These are phyloP conservation scores for Rynchops niger DNA, from an alignment of 2,113 vertebrate species.

Conservation along the genomic window DNA sequence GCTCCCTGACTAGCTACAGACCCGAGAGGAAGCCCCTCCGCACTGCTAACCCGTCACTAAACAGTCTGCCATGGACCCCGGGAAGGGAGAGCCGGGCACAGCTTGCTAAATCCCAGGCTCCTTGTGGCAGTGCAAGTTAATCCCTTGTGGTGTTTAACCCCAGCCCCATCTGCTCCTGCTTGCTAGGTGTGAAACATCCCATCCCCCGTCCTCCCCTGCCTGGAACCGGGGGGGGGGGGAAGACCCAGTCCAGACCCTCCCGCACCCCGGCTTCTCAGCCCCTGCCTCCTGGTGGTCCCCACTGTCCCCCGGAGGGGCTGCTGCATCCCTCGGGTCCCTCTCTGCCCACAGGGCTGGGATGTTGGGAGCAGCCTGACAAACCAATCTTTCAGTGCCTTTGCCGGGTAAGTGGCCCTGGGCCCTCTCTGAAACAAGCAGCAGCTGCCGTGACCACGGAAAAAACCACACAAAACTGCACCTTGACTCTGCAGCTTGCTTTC, in stretches of 20 bases:
- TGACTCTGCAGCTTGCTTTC: not conserved
- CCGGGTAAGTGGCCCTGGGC: not conserved
- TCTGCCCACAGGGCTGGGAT: not conserved
- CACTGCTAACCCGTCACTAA: not conserved
- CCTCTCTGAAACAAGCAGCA: not conserved
- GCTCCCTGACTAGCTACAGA: constrained; percentile 15
- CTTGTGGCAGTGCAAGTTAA: not conserved
- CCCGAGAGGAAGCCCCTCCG: not conserved
- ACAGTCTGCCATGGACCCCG: not conserved
- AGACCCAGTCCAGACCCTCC: not conserved
- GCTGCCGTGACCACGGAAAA: not conserved
- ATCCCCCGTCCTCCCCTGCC: not conserved
- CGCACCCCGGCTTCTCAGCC: rapidly evolving
- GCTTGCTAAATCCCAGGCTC: not conserved
- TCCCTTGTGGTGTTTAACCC: not conserved
- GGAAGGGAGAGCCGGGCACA: not conserved
- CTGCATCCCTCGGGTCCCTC: not conserved
- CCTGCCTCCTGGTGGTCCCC: rapidly evolving
- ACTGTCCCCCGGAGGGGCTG: not conserved
- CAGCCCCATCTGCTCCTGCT: constrained; percentile 23
- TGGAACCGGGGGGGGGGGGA: not conserved
- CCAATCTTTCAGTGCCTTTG: not conserved
- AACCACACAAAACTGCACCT: not conserved
- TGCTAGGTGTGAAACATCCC: constrained; percentile 52
- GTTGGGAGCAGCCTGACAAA: not conserved